Percentiles rank a stretch among this genome's conserved stretches.
phyloP scores from a whole-genome alignment of 2,888 invertebrate species.

The Macrosoma leucophasiata region DNA sequence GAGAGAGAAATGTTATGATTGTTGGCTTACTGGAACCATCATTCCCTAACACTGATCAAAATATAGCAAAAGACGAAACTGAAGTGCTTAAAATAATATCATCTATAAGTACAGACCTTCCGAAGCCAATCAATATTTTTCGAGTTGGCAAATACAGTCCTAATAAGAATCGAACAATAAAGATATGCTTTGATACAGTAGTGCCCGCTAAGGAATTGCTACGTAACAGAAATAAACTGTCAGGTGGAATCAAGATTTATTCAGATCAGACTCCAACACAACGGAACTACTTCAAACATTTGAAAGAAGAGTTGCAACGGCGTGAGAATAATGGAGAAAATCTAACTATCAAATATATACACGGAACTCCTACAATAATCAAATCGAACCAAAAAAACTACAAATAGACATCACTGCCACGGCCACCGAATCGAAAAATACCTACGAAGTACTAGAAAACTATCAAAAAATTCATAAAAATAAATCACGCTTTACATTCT shows the following conservation, averaged over 20 bases:
- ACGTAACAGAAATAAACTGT: conserved; percentile 12
- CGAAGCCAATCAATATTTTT: conserved; percentile 12
- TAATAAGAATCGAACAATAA: conserved; percentile 13
- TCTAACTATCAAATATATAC: conserved; percentile 10
- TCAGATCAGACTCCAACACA: conserved; percentile 19
- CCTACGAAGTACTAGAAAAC: conserved; percentile 3
- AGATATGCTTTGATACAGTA: conserved; percentile 14
- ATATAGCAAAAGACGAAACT: conserved; percentile 1
- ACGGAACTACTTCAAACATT: conserved; percentile 7
- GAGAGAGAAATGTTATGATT: conserved; percentile 9
- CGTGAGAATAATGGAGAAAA: conserved; percentile 10
- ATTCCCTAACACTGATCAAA: neutral
- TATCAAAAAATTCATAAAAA: neutral
- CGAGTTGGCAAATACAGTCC: conserved; percentile 16
- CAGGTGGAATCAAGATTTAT: conserved; percentile 7
- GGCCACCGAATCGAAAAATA: neutral
- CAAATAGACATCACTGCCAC: neutral
- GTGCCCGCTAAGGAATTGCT: conserved; percentile 13
- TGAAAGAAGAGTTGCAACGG: conserved; percentile 12
- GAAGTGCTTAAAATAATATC: conserved; percentile 1
- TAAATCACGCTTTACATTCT: conserved; percentile 9
- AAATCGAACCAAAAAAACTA: conserved; percentile 6
- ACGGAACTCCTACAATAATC: conserved; percentile 5
- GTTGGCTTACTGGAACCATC: conserved; percentile 8
- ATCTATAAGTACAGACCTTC: neutral